Base-by-base conservation (phyloP, 2,113 vertebrate species). In the Notarius lentiginosus region DNA sequence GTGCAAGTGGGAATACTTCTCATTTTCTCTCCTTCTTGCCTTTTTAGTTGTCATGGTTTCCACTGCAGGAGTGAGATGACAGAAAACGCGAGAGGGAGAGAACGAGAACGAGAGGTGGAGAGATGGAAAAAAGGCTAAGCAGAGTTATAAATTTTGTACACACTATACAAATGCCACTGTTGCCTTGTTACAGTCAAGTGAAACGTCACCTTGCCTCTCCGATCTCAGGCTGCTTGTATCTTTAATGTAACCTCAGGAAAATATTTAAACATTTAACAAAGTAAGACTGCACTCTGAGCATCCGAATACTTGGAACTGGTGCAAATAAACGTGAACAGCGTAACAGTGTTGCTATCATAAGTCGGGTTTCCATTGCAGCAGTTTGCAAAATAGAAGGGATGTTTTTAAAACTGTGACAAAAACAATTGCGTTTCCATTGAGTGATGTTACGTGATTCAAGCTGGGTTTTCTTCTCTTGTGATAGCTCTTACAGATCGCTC, bases 1-100 rank as follows among this genome's bases (percentile, higher is more conserved):
- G 30, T 24, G 20, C 12, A 47, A 34, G 4, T 41, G n/a, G 30
- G 20, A 24, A 30, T 55, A 24, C 12, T 53, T 10, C 18, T 49
- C 34, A 22, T 27, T 30, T 5, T 58, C n/a, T 47, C 51, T 58
- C 30, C 47, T 2, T n/a, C 47, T 22, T 22, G 41, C 81, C 27
- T 81, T 79, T 85, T 22, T 30, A 8, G 61, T 87, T 84, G 82
- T 88, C 60, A 60, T 86, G 77, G 53, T 90, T 87, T 86, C 82
- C 56, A 41, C 22, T 58, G 30, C 11, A 65, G 53, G 49, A 30
- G 47, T 53, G 55, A 70, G 18, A 10, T 1, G 6, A 82, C 7
- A 76, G 20, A 81, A 61, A 70, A 47, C 65, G 27, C 65, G n/a
- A 87, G 12, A 66, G 81, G 2, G 2, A 56, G 1, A 22, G 83